phyloP scores from a whole-genome alignment of 2,797 vertebrate genomes.

The Pangasius macronema region DNA sequence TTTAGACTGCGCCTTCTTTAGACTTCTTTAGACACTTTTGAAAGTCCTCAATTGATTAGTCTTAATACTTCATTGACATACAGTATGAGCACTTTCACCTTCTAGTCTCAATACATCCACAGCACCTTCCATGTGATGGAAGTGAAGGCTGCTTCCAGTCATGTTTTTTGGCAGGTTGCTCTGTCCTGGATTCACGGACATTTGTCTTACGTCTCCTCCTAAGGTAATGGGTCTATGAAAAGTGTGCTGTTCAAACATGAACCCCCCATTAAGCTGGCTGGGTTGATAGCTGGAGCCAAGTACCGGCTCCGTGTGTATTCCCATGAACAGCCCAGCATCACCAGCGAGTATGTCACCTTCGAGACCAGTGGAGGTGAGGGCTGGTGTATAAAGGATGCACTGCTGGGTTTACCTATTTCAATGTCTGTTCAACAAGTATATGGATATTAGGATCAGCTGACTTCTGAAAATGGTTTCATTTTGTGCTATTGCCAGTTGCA shows the following conservation, averaged over 20 bases:
- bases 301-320: slow-evolving; percentile 96
- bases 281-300: slow-evolving; percentile 88
- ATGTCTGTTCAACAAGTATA: neutral
- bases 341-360: slow-evolving; percentile 87
- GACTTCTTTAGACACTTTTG: slow-evolving; percentile 1
- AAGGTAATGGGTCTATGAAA: slow-evolving; percentile 91
- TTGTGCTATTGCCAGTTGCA: neutral
- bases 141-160: slow-evolving; percentile 12
- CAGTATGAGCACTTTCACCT: neutral
- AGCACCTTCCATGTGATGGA: slow-evolving; percentile 49
- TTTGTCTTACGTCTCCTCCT: slow-evolving; percentile 86
- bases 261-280: slow-evolving; percentile 83
- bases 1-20: neutral
- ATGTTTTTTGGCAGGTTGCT: slow-evolving; percentile 54
- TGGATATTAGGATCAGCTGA: neutral
- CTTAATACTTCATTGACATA: neutral
- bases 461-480: neutral
- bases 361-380: slow-evolving; percentile 97
- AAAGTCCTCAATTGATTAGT: neutral
- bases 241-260: slow-evolving; percentile 80
- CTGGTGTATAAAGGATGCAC: slow-evolving; percentile 24
- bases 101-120: slow-evolving; percentile 64
- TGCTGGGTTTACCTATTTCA: neutral
- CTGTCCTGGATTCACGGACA: slow-evolving; percentile 79
- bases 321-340: slow-evolving; percentile 85